Conservation (phyloP, 2,113 vertebrate genomes). For the Catharus bicknelli region DNA sequence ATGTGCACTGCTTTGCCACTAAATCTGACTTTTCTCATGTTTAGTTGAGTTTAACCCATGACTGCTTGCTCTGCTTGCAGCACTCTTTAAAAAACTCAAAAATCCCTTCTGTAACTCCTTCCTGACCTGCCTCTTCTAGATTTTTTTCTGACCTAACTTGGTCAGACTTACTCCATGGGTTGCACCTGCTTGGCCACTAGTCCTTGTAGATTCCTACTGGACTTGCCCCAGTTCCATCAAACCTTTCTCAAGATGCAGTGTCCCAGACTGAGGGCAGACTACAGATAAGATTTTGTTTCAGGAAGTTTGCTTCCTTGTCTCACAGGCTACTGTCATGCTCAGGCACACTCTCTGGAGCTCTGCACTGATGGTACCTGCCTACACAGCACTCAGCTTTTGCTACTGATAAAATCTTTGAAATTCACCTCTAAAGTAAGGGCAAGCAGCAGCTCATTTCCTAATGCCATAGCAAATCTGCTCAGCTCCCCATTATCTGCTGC, state of each 20-base stretch:
- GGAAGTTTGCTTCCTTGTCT: neutral
- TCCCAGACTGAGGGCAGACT: neutral
- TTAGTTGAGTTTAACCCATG: neutral
- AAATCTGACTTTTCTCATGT: neutral
- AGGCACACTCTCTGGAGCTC: neutral
- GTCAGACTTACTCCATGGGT: neutral
- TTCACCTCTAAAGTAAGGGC: slow-evolving; percentile 41
- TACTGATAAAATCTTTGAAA: slow-evolving; percentile 26
- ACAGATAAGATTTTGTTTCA: neutral
- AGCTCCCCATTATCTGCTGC: slow-evolving; percentile 26
- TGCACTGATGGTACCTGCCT: neutral
- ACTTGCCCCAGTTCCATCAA: neutral
- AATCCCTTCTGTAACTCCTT: neutral
- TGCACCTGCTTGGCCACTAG: neutral
- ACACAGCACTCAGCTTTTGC: neutral
- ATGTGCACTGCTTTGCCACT: neutral
- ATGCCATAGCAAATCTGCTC: slow-evolving; percentile 47
- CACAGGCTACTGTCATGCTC: neutral
- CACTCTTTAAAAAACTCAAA: neutral
- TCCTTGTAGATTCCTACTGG: neutral
- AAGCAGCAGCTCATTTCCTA: slow-evolving; percentile 42
- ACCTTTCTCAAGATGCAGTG: neutral
- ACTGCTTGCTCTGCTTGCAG: neutral
- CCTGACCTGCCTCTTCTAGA: neutral
- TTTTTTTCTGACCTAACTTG: neutral